Conservation (phyloP, 2,888 invertebrate species). For the Folsomia candida region DNA sequence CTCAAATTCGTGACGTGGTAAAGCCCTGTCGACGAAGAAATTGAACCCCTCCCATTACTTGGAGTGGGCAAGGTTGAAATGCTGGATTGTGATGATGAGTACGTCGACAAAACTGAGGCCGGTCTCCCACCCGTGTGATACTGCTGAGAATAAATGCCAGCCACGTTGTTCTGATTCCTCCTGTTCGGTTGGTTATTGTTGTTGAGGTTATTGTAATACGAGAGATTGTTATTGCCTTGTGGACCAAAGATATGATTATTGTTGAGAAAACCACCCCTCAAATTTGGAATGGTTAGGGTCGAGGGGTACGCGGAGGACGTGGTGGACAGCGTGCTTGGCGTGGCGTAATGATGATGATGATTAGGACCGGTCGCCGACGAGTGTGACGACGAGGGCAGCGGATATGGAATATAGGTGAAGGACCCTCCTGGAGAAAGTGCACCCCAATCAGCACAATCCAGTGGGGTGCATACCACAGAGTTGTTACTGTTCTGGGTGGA, state of each 20-base stretch:
- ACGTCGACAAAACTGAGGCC: no score
- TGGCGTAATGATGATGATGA: neutral
- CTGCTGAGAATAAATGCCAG: neutral
- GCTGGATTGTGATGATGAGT: no score
- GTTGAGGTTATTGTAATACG: slow-evolving; percentile 14
- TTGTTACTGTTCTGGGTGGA: slow-evolving; percentile 51
- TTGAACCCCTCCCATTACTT: no score
- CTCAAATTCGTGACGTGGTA: neutral
- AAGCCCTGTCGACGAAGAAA: no score
- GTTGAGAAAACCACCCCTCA: neutral
- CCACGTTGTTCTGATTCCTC: neutral
- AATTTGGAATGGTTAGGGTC: neutral
- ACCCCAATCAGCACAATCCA: slow-evolving; percentile 49
- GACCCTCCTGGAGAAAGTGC: neutral
- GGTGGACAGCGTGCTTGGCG: neutral
- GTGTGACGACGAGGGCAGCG: no score
- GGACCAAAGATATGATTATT: neutral
- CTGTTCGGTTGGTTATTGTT: neutral
- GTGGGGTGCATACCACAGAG: slow-evolving; percentile 52
- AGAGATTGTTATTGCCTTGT: no score
- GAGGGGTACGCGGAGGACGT: neutral
- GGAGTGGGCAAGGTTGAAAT: no score
- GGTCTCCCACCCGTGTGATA: neutral
- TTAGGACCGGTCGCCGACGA: no score
- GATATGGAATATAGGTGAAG: slow-evolving; percentile 15